These are phyloP conservation scores for Iguana delicatissima DNA, from an alignment of 2,797 vertebrate species.

Conservation along the genomic window DNA sequence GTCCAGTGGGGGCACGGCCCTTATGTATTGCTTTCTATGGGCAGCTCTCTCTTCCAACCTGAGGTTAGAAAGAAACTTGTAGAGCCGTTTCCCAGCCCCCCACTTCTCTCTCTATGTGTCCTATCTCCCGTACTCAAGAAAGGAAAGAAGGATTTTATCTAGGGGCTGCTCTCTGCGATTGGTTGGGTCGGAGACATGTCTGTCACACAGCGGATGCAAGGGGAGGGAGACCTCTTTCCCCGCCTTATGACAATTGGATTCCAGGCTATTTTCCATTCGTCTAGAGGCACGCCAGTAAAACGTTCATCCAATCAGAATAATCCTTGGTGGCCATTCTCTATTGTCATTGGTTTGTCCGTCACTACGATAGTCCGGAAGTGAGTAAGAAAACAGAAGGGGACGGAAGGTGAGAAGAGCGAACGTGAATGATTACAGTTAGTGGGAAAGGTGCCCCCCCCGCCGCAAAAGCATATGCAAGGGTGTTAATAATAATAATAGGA, in stretches of 20 bases:
- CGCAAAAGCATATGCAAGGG: not conserved
- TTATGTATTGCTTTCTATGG: too few relatives aligned
- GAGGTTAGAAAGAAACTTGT: too few relatives aligned
- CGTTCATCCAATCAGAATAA: not conserved
- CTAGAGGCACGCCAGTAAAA: not conserved
- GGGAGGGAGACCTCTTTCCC: not conserved
- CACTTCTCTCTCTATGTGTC: too few relatives aligned
- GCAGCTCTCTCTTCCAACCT: too few relatives aligned
- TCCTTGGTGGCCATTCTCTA: accelerated
- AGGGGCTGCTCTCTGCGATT: not conserved
- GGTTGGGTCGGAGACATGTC: not conserved
- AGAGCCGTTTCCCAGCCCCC: too few relatives aligned
- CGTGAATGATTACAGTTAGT: too few relatives aligned
- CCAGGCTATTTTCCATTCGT: not conserved
- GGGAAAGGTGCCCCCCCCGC: not conserved
- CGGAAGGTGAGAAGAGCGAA: not conserved
- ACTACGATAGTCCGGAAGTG: too few relatives aligned
- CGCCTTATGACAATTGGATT: not conserved
- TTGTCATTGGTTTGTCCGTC: not conserved
- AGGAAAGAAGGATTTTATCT: not conserved
- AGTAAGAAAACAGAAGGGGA: too few relatives aligned
- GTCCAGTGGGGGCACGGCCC: too few relatives aligned
- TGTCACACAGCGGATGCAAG: not conserved
- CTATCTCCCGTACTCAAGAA: too few relatives aligned
- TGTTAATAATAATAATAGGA: not conserved